These are phyloP conservation scores for Callionymus lyra DNA, from an alignment of 2,113 vertebrate species.

Conservation along the genomic window DNA sequence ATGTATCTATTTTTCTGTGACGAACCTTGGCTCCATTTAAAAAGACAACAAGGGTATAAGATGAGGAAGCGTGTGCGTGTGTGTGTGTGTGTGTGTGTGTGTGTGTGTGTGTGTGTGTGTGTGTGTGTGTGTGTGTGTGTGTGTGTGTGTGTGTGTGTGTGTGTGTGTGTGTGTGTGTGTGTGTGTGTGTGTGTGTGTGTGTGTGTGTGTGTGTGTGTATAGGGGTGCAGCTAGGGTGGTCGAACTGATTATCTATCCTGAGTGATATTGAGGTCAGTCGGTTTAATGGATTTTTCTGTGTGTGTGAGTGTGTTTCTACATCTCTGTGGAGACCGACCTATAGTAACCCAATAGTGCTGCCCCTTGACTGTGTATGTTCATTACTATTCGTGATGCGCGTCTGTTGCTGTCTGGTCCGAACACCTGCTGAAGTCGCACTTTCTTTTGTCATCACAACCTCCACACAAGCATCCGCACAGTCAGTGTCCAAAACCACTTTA, in stretches of 20 bases:
- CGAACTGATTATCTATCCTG: conserved; percentile 26
- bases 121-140: not conserved
- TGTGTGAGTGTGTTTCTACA: not conserved
- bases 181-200: conserved; percentile 1
- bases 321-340: not conserved
- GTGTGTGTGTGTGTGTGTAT: conserved; percentile 7
- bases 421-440: no score
- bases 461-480: no score
- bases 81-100: conserved; percentile 5
- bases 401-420: no score
- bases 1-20: no score
- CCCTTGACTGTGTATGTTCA: no score
- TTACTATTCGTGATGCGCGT: no score
- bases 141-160: conserved; percentile 3
- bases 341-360: no score
- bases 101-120: conserved; percentile 29
- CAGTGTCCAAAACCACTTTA: no score
- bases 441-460: no score
- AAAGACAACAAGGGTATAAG: no score
- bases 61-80: not conserved
- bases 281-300: conserved; percentile 10
- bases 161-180: conserved; percentile 1
- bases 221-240: conserved; percentile 11
- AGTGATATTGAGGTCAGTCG: conserved; percentile 52
- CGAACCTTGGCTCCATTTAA: no score